phyloP scores from a whole-genome alignment of 2,113 vertebrate species.

The Emydocephalus ijimae region DNA sequence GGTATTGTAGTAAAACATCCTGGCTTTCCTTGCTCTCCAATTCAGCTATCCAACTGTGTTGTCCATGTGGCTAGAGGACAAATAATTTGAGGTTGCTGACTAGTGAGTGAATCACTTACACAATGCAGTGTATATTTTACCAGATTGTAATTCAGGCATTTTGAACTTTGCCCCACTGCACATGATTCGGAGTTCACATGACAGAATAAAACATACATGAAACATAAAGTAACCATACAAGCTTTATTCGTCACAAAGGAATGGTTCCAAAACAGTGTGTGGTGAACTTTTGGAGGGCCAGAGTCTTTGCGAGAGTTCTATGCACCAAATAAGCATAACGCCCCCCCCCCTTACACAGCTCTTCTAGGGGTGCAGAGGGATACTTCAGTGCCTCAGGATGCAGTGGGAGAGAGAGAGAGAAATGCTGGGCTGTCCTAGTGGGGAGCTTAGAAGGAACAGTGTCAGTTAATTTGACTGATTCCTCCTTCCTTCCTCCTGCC shows the following conservation, averaged over 20 bases:
- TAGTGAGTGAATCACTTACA: neutral
- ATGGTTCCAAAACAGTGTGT: neutral
- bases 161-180: neutral
- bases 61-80: neutral
- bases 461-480: neutral
- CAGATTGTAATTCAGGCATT: neutral
- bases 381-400: neutral
- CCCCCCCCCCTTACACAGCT: neutral
- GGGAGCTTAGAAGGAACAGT: neutral
- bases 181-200: neutral
- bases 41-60: neutral
- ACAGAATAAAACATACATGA: neutral
- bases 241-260: neutral
- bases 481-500: neutral
- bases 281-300: neutral
- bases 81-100: neutral
- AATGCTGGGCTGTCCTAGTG: neutral
- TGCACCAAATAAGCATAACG: neutral
- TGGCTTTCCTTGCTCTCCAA: neutral
- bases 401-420: neutral
- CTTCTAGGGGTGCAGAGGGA: neutral
- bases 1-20: neutral
- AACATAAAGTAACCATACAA: neutral
- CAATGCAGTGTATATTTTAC: neutral
- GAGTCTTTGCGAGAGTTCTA: neutral